Evolutionary conservation across 2,888 invertebrate genomes (phyloP), one percentile per base, ranked within the genome.

Genomic region (Galerucella nymphaeae): DNA sequence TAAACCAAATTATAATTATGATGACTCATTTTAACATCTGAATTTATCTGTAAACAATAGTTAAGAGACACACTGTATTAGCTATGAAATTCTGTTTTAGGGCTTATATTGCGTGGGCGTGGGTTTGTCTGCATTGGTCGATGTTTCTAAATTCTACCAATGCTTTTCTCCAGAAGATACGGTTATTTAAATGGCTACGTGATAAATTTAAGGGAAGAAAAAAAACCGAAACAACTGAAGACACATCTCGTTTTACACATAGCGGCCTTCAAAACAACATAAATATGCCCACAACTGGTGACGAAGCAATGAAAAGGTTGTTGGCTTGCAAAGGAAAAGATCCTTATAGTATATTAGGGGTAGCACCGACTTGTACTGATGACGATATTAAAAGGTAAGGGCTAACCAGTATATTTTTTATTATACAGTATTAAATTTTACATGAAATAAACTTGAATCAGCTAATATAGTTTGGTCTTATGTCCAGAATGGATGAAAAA

Each of bases 251-350:
- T 77, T 88, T 88, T 88, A 84, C 87, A 68, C 88, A 87, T 58
- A 86, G 87, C 55, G 91, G 91, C 63, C 86, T 93, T 23, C 91
- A 91, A 75, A 87, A 89, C 79, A 95, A 95, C 84, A 95, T 96
- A 84, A 90, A 91, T 20, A 88, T 97, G 84, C 97, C 97, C 0
- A 92, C 94, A 61, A 96, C 95, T 4, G 96, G 97, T 9, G 97
- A 97, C 80, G 97, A 98, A 87, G 97, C 97, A 57, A 96, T 97
- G 95, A 96, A 95, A 87, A 77, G 81, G 57, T 89, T 98, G 78
- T 87, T 97, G 16, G 95, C 96, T 66, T 97, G 97, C 85, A 96
- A 96, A 89, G 97, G 96, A 77, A 96, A 97, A 87, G 97, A 98
- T 88, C 97, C 98, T 5, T 98, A 97, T 84, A 96, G 95, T 72